Conservation (phyloP, 2,888 invertebrate genomes). For the Lepidochrysops patricia region DNA sequence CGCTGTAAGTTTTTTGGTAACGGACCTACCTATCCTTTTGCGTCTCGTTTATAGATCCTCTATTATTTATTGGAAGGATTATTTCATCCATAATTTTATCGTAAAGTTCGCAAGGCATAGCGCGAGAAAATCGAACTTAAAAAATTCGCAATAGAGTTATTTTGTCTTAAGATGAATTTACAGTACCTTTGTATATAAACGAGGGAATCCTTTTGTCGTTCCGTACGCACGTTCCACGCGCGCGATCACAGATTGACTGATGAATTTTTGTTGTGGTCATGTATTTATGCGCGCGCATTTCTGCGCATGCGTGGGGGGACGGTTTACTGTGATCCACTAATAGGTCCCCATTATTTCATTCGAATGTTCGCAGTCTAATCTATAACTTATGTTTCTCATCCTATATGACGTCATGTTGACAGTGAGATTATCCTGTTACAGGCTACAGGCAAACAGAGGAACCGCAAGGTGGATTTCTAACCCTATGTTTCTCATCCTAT, state of each 20-base stretch:
- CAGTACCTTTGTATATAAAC: slow-evolving; percentile 29
- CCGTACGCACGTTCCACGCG: slow-evolving; percentile 35
- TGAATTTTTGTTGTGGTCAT: slow-evolving; percentile 42
- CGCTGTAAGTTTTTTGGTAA: too few species aligned
- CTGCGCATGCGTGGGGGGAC: slow-evolving; percentile 57
- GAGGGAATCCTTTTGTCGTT: slow-evolving; percentile 27
- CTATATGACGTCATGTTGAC: slow-evolving; percentile 12
- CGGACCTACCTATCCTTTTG: neutral
- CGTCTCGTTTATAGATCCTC: neutral
- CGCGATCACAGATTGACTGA: slow-evolving; percentile 55
- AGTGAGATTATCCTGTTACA: slow-evolving; percentile 26
- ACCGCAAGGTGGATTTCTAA: too few species aligned
- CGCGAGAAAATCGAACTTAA: slow-evolving; percentile 26
- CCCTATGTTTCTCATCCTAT: too few species aligned
- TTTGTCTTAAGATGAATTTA: slow-evolving; percentile 18
- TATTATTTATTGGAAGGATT: neutral
- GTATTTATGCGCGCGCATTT: slow-evolving; percentile 69
- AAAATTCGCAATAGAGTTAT: slow-evolving; percentile 33
- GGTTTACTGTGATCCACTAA: slow-evolving; percentile 22
- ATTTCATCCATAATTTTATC: neutral
- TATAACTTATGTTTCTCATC: slow-evolving; percentile 19
- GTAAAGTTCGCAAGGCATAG: slow-evolving; percentile 26
- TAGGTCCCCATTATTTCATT: slow-evolving; percentile 21
- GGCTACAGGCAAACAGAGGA: slow-evolving; percentile 12
- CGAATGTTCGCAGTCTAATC: slow-evolving; percentile 17